Evolutionary conservation across 1,140 invertebrate genomes (phyloP).

Genomic region (Platorchestia sp.): DNA sequence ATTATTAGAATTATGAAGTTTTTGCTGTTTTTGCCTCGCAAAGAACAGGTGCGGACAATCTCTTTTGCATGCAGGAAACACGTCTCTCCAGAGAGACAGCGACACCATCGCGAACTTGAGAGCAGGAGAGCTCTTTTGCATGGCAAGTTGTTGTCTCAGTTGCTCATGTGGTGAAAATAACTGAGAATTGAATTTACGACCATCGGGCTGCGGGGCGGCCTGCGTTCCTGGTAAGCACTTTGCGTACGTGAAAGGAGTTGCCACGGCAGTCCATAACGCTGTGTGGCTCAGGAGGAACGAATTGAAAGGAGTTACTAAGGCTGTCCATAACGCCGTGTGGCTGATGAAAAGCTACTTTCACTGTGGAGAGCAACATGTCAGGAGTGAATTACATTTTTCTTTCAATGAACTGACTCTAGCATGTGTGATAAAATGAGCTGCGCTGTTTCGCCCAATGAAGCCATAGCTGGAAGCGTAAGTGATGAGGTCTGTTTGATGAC

Average conservation of each 20-base stretch:
- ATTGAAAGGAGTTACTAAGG: no score
- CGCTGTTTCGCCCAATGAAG: no score
- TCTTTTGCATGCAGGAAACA: constrained; percentile 30
- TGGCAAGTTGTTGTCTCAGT: constrained; percentile 50
- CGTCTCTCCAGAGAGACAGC: not conserved
- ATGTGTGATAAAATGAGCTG: no score
- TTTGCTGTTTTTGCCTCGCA: not conserved
- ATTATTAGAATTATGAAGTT: constrained; percentile 29
- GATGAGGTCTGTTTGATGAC: no score
- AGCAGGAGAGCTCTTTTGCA: constrained; percentile 27
- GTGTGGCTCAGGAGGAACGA: not conserved
- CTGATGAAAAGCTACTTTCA: no score
- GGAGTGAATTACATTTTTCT: no score
- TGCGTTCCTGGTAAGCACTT: constrained; percentile 1
- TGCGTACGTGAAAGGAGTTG: not conserved
- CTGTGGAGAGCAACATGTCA: no score
- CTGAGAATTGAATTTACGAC: constrained; percentile 28
- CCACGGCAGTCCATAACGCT: not conserved
- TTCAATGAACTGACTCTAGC: no score
- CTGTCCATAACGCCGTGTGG: no score
- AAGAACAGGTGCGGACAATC: not conserved
- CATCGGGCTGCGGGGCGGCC: not conserved
- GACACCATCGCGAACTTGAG: constrained; percentile 25
- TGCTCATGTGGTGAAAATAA: constrained; percentile 32
- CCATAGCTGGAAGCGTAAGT: no score